These are phyloP conservation scores for Tenrec ecaudatus DNA, from an alignment of 2,113 vertebrate genomes.

Conservation along the genomic window DNA sequence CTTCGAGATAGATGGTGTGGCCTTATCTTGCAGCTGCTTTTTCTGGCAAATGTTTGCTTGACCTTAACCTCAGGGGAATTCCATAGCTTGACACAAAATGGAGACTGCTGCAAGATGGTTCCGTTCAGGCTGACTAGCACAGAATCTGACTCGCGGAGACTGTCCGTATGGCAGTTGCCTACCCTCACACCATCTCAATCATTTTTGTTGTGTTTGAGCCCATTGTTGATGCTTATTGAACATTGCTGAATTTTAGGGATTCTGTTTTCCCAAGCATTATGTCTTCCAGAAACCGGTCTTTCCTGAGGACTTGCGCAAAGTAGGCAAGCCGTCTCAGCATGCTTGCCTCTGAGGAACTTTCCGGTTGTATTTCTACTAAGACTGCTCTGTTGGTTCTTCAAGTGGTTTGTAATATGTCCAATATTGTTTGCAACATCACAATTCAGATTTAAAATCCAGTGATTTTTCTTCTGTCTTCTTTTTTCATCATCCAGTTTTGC, in stretches of 20 bases:
- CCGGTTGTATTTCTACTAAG: background rate
- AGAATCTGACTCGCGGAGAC: background rate
- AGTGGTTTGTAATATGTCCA: background rate
- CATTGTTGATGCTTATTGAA: background rate
- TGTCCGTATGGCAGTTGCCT: background rate
- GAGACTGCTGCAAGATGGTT: too few species aligned
- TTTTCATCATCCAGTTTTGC: background rate
- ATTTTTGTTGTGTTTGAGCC: background rate
- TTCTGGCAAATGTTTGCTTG: too few species aligned
- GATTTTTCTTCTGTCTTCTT: background rate
- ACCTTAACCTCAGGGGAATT: too few species aligned
- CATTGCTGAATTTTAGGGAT: background rate
- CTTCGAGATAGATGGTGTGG: too few species aligned
- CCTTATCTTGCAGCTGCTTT: too few species aligned
- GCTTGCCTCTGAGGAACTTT: background rate
- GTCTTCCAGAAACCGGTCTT: background rate
- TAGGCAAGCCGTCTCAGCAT: background rate
- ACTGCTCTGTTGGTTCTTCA: background rate
- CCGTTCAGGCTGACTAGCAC: too few species aligned
- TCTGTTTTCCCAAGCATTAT: background rate
- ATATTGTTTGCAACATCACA: background rate
- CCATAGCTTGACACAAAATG: too few species aligned
- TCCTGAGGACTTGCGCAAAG: background rate
- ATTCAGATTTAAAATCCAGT: background rate
- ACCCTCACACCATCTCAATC: background rate